These are phyloP conservation scores for Burhinus oedicnemus DNA, from an alignment of 2,113 vertebrate genomes.

Conservation along the genomic window DNA sequence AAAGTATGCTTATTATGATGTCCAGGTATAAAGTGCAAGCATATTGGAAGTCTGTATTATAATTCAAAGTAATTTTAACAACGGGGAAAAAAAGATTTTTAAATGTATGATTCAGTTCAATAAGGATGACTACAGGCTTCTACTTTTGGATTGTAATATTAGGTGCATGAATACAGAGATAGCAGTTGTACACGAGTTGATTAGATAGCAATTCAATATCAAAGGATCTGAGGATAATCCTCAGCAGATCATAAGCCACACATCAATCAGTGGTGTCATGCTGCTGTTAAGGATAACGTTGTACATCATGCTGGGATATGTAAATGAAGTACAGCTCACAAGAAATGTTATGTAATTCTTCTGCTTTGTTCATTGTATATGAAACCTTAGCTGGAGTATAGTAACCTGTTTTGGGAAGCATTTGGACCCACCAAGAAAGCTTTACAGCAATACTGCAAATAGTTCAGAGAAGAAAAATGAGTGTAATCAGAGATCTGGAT, in stretches of 20 bases:
- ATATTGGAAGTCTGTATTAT: background rate
- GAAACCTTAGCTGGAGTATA: background rate
- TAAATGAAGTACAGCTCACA: background rate
- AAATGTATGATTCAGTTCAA: background rate
- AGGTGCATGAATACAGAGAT: background rate
- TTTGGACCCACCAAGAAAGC: background rate
- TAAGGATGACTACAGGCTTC: background rate
- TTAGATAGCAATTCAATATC: background rate
- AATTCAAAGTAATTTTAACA: background rate
- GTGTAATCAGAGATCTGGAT: background rate
- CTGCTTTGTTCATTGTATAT: background rate
- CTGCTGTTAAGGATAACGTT: background rate
- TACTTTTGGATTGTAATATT: background rate
- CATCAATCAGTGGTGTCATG: background rate
- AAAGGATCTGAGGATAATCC: slow-evolving; percentile 29
- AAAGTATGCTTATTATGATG: background rate
- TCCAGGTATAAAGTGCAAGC: background rate
- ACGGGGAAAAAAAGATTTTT: background rate
- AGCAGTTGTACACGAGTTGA: background rate
- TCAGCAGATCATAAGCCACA: background rate
- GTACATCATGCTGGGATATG: background rate
- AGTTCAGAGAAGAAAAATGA: background rate
- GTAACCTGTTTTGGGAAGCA: background rate
- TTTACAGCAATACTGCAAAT: background rate
- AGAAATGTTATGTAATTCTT: background rate